Evolutionary conservation across 1,140 invertebrate genomes (phyloP), one percentile per base, ranked within the genome.

Genomic region (Listronotus bonariensis): DNA sequence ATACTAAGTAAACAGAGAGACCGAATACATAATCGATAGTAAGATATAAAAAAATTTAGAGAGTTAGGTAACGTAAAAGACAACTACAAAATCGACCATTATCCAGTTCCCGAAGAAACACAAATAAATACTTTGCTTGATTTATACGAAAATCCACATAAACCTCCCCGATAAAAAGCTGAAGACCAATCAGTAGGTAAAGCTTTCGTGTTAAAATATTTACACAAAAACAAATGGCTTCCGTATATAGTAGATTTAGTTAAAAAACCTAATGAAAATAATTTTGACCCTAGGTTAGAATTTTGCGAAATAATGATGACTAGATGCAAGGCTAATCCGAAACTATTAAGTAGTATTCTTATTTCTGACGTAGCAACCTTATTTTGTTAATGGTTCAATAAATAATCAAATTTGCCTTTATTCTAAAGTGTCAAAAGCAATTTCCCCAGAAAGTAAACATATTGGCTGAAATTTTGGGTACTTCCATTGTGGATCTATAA

Each of bases 261-360:
- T 20, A 34, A 51, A 36, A 9, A 60, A 51, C 18, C 49, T 10
- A 38, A 10, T 46, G 49, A 54, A 69, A 6, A 72, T 77, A 59
- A 46, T n/a, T n/a, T n/a, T n/a, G n/a, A n/a, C n/a, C n/a, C n/a
- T n/a, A n/a, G n/a, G n/a, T n/a, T n/a, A n/a, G n/a, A n/a, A n/a
- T n/a, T n/a, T n/a, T n/a, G n/a, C n/a, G n/a, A n/a, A n/a, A n/a
- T n/a, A n/a, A n/a, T n/a, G n/a, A n/a, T n/a, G n/a, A n/a, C n/a
- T n/a, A n/a, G n/a, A n/a, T n/a, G n/a, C n/a, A n/a, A n/a, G n/a
- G n/a, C n/a, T n/a, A n/a, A n/a, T n/a, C n/a, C n/a, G n/a, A n/a
- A n/a, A n/a, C n/a, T n/a, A n/a, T n/a, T n/a, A n/a, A 15, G 12
- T 6, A 10, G 8, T 46, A 15, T n/a, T n/a, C 9, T 12, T 15